Evolutionary conservation across 2,797 vertebrate species (phyloP).

Genomic region (Geotria australis): DNA sequence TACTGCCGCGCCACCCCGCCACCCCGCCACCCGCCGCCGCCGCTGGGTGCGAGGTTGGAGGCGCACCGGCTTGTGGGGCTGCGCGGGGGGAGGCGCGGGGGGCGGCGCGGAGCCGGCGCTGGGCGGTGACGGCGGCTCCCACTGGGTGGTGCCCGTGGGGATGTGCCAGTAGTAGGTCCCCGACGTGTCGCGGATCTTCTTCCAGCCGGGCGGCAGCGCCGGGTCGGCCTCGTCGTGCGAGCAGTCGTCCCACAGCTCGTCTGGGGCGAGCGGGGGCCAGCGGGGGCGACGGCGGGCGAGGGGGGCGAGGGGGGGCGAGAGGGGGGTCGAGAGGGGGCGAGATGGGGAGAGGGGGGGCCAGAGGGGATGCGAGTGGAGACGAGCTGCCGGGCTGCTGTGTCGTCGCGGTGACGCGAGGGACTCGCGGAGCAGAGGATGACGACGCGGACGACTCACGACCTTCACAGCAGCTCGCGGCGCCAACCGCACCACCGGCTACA

Average conservation of each 20-base stretch:
- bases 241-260: not conserved
- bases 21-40: too few species aligned
- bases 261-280: not conserved
- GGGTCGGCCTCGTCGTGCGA: constrained; percentile 28
- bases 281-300: not conserved
- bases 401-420: too few species aligned
- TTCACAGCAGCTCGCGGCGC: too few species aligned
- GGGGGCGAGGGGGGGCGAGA: not conserved
- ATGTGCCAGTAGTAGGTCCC: constrained; percentile 83
- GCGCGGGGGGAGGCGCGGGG: not conserved
- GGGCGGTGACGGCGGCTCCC: constrained; percentile 28
- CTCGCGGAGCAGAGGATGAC: too few species aligned
- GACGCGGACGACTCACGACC: too few species aligned
- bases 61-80: too few species aligned
- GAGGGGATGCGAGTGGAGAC: not conserved
- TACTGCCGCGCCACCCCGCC: too few species aligned
- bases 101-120: not conserved
- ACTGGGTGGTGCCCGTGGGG: constrained; percentile 63
- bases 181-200: constrained; percentile 47
- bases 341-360: too few species aligned
- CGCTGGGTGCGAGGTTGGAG: too few species aligned
- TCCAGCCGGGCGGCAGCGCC: constrained; percentile 67
- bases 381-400: not conserved
- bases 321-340: not conserved
- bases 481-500: too few species aligned